Evolutionary conservation across 1,140 invertebrate species (phyloP).

Genomic region (Leptinotarsa undecemlineata): DNA sequence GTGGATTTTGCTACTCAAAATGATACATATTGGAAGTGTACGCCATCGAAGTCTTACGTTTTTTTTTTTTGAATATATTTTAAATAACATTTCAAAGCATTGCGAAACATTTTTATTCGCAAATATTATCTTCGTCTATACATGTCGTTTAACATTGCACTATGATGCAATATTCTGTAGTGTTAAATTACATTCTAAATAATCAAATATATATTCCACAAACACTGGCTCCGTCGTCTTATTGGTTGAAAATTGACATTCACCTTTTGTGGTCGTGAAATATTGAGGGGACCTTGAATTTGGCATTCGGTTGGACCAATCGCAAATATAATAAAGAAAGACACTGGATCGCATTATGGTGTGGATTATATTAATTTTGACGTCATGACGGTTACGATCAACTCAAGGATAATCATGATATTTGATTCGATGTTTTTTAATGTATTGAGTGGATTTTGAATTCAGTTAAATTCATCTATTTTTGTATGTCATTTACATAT

Average conservation of each 20-base stretch:
- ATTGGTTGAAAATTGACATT: slow-evolving; percentile 18
- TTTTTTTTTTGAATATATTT: too few species aligned
- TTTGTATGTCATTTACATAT: too few species aligned
- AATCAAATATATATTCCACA: neutral
- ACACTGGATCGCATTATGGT: neutral
- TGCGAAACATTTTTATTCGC: too few species aligned
- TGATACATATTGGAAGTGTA: too few species aligned
- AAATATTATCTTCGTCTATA: too few species aligned
- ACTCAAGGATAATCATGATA: neutral
- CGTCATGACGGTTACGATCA: neutral
- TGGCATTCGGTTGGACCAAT: neutral
- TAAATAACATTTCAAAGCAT: too few species aligned
- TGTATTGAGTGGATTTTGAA: neutral
- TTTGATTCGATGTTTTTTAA: neutral
- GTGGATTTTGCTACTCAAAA: too few species aligned
- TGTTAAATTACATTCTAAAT: neutral
- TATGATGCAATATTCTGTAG: too few species aligned
- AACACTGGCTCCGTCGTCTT: neutral
- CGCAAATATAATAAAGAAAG: neutral
- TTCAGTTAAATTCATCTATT: too few species aligned
- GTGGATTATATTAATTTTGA: neutral
- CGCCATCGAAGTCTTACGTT: too few species aligned
- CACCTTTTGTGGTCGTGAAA: slow-evolving; percentile 19
- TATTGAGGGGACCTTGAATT: slow-evolving; percentile 13
- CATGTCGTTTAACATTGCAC: too few species aligned